Base-by-base conservation (phyloP, 2,888 invertebrate genomes). In the Drosophila buzzatii region DNA sequence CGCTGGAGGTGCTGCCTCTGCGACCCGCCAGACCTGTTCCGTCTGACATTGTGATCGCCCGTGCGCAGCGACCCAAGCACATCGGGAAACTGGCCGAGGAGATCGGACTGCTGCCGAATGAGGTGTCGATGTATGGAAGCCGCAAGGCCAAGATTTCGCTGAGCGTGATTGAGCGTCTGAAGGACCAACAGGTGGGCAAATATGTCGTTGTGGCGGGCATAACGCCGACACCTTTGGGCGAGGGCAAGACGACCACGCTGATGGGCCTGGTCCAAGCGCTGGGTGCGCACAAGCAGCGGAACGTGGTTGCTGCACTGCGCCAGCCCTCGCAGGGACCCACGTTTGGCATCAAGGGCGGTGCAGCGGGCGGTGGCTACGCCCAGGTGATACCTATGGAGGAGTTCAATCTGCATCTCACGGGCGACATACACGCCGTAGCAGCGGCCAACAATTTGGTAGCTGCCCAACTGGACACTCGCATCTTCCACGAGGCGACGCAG, bases 311-410 rank as follows among this genome's bases (percentile, higher is more conserved):
- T 2, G 98, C 98, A 89, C 95, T 99, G 89, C 95, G 99, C 2
- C 99, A 99, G 92, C 99, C 99, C 1, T 99, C 99, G 56, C 99
- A 99, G 93, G 99, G 99, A 4, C 99, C 99, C 3, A 99, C 99
- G 10, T 99, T 99, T 93, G 99, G 99, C 14, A 98, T 99, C 65
- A 92, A 92, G 57, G 99, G 99, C 33, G 99, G 99, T 2, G 99
- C 99, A 9, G 99, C 99, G 2, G 99, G 99, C 20, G 99, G 99
- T 4, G 99, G 99, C 5, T 99, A 99, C 92, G 97, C 99, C 0
- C 97, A 97, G 94, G 96, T 96, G 0, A 99, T 99, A 80, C 99
- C 99, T 0, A 99, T 99, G 99, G 99, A 99, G 93, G 99, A 99
- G 89, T 99, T 99, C 93, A 99, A 99, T 94, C 95, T 99, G 0